phyloP scores from a whole-genome alignment of 2,888 invertebrate genomes.

The Xestobium rufovillosum region DNA sequence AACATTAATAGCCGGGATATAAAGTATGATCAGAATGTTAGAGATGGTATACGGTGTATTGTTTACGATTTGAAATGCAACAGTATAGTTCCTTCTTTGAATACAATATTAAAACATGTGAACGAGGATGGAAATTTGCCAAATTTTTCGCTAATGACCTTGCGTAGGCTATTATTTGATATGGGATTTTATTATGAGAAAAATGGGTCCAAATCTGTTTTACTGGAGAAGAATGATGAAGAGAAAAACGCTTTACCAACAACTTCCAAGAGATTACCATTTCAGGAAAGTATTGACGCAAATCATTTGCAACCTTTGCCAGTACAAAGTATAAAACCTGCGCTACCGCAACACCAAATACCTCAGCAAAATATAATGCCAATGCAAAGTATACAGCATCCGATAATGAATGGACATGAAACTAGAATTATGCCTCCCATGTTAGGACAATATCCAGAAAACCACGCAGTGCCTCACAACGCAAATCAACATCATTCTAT shows the following conservation, averaged over 20 bases:
- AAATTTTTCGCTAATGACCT: conserved; percentile 40
- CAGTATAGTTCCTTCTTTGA: conserved; percentile 38
- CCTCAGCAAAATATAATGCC: neutral
- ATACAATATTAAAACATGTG: conserved; percentile 37
- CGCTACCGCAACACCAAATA: conserved; percentile 13
- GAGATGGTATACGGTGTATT: conserved; percentile 37
- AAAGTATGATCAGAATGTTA: conserved; percentile 37
- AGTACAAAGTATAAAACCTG: conserved; percentile 19
- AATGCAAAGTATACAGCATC: neutral
- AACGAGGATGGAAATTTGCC: conserved; percentile 34
- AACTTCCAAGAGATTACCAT: too few relatives aligned
- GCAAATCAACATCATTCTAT: conserved; percentile 20
- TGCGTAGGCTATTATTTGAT: conserved; percentile 38
- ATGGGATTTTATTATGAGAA: conserved; percentile 42
- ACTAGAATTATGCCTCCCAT: conserved; percentile 24
- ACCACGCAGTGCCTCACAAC: conserved; percentile 23
- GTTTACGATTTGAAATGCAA: conserved; percentile 38
- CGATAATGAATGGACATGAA: neutral
- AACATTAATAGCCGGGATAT: conserved; percentile 41
- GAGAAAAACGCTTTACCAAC: too few relatives aligned
- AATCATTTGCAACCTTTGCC: conserved; percentile 13
- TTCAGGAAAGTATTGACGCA: conserved; percentile 5
- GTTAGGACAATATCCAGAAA: conserved; percentile 28
- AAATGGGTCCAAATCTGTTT: conserved; percentile 36
- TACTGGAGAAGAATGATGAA: conserved; percentile 31